These are phyloP conservation scores for Esox niger DNA, from an alignment of 2,113 vertebrate genomes.

Conservation along the genomic window DNA sequence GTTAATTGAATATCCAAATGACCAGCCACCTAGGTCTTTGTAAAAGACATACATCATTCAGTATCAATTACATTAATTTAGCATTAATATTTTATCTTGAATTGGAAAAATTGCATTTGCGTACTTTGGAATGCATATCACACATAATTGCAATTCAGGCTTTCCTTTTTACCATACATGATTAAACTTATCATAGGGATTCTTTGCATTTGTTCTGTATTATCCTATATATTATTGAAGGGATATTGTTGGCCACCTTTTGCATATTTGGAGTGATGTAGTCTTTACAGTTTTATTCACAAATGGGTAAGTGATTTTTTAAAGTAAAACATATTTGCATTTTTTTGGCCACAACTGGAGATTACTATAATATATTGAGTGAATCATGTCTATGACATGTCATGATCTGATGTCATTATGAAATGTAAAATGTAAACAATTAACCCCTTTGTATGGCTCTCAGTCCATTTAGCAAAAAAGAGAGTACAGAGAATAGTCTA, in stretches of 20 bases:
- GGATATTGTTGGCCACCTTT: not conserved
- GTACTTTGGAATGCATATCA: no score
- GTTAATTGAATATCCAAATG: no score
- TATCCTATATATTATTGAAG: not conserved
- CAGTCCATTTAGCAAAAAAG: slow-evolving; percentile 19
- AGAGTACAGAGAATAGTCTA: slow-evolving; percentile 22
- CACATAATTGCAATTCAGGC: no score
- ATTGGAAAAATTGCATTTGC: not conserved
- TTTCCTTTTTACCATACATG: no score
- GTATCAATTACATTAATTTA: not conserved
- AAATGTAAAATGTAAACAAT: slow-evolving; percentile 6
- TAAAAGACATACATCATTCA: not conserved
- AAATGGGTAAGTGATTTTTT: not conserved
- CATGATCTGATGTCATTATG: slow-evolving; percentile 2
- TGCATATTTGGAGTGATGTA: not conserved
- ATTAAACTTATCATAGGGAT: no score
- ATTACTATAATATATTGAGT: slow-evolving; percentile 11
- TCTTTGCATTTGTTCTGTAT: no score
- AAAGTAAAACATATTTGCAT: slow-evolving; percentile 4
- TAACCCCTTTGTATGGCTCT: slow-evolving; percentile 7
- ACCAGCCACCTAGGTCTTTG: no score
- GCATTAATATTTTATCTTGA: not conserved
- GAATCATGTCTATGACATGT: not conserved
- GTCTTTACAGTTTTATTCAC: not conserved
- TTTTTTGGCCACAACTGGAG: not conserved